Evolutionary conservation across 2,797 vertebrate genomes (phyloP), one percentile per base, ranked within the genome.

Genomic region (Darevskia nairensis): DNA sequence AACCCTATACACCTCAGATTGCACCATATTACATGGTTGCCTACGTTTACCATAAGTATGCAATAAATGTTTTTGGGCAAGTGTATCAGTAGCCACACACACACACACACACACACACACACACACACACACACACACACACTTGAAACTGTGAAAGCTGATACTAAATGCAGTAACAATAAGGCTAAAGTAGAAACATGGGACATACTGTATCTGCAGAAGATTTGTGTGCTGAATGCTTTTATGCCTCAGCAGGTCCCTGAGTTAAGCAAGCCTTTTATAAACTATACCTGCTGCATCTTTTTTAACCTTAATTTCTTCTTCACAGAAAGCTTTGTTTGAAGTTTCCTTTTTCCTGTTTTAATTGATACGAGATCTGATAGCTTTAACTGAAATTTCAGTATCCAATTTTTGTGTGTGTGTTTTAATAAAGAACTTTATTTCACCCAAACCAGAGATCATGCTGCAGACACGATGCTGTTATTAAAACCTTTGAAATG

Each of bases 401-500:
- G 0, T 81, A 72, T 50, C 50, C 50, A 50, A 13, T 50, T 50
- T 50, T 50, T 50, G 50, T 50, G 11, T 50, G 50, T 3, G 11
- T 50, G 50, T 13, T 50, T 50, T 50, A 50, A 13, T 50, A 50
- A 50, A 50, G 50, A 13, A 50, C 13, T 91, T 93, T 92, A 78
- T 79, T 84, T 71, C 79, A 61, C 0, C 7, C 90, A 85, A 91
- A 90, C 46, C 88, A 89, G 41, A 74, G 19, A 86, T 90, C 86
- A 90, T 23, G 25, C 59, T 76, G 64, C 39, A 88, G 82, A 92
- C 88, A 72, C 72, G 68, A 83, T 0, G 0, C 9, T 83, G 55
- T 32, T 72, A 82, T 88, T 91, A 89, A 91, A 71, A 89, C 69
- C 75, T 90, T 87, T 91, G 84, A 71, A 86, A 93, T 81, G 66